Evolutionary conservation across 2,113 vertebrate genomes (phyloP), one percentile per base, ranked within the genome.

Genomic region (Bubo scandiacus): DNA sequence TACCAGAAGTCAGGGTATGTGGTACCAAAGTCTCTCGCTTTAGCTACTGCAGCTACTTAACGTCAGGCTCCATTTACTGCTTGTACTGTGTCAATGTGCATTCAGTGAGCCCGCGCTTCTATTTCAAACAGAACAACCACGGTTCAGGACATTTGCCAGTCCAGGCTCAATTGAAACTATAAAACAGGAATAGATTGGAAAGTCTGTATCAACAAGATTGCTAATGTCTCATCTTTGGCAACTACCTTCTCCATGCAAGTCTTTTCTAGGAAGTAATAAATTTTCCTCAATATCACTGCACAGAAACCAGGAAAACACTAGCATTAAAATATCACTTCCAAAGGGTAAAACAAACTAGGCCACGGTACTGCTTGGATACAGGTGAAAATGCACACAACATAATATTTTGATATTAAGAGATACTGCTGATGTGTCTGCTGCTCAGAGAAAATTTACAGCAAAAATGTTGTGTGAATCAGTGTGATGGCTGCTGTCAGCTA

Each of bases 91-190:
- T 15, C 49, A 51, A 26, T 1, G 3, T 22, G 78, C 26, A 6
- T 14, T 27, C 40, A 9, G 18, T 2, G 72, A 58, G 43, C 10
- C 19, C 3, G 1, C 0, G 0, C 34, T 30, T 25, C 16, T 14
- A 4, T 30, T 87, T 11, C 11, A 36, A 45, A 34, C 27, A 34
- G 27, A 54, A 42, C 20, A 65, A 13, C 29, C n/a, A 26, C 0
- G 0, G 9, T 13, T 43, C 34, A 79, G 52, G n/a, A 21, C 27
- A 54, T 72, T 58, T 71, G 38, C 32, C 23, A 80, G 14, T 15
- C 34, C 30, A 34, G 30, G 4, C 10, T 17, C 6, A 5, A 38
- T 5, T 30, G 29, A 16, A 91, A 49, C 26, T 7, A 27, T 8
- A 40, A 43, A 84, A 34, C n/a, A 75, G 42, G 4, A 54, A 18